A percentile compares a stretch with the other conserved stretches of the same genome.
Conservation (phyloP, 1,140 invertebrate genomes). For the Caerostris darwini region DNA sequence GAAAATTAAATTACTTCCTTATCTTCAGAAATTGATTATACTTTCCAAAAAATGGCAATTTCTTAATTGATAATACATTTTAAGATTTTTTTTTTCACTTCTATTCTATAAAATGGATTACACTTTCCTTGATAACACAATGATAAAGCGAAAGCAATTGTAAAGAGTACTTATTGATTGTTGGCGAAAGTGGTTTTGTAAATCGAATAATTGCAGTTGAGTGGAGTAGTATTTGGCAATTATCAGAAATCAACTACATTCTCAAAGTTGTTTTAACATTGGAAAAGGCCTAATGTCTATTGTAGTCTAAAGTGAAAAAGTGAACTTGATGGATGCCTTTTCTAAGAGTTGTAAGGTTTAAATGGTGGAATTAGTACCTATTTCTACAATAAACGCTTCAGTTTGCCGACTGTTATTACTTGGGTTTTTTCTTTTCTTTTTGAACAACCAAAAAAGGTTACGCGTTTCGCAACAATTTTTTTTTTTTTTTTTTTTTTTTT, state of each 20-base stretch:
- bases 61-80: too few species aligned
- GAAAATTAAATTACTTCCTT: too few species aligned
- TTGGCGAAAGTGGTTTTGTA: not conserved
- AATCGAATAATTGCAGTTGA: not conserved
- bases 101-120: too few species aligned
- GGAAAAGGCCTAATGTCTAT: not conserved
- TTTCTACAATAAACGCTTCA: not conserved
- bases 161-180: not conserved
- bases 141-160: not conserved
- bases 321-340: constrained; percentile 10
- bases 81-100: too few species aligned
- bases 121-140: too few species aligned
- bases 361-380: not conserved
- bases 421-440: not conserved
- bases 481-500: not conserved
- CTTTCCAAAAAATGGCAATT: too few species aligned
- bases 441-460: not conserved
- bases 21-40: too few species aligned
- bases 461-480: not conserved
- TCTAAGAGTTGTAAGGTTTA: not conserved
- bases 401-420: not conserved
- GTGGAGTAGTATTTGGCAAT: not conserved
- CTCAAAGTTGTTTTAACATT: not conserved
- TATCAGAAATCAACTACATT: not conserved
- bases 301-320: not conserved